Evolutionary conservation across 2,113 vertebrate species (phyloP).

Genomic region (Glaucomys volans): DNA sequence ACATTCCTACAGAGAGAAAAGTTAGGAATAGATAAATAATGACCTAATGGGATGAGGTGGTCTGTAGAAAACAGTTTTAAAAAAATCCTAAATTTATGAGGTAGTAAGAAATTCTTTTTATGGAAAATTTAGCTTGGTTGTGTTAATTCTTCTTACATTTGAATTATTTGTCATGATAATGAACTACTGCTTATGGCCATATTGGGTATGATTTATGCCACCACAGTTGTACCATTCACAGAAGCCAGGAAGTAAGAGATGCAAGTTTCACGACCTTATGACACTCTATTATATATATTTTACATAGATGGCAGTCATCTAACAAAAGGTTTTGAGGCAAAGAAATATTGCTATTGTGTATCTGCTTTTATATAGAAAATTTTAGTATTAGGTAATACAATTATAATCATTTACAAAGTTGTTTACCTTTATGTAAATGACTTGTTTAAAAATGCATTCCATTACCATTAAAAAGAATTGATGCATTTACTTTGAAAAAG

Average conservation of each 20-base stretch:
- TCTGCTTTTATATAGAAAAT: background rate
- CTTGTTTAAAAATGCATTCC: background rate
- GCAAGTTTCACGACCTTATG: background rate
- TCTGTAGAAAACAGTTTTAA: background rate
- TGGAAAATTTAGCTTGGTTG: background rate
- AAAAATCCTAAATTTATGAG: background rate
- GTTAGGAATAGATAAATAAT: background rate
- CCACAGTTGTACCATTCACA: background rate
- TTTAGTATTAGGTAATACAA: slow-evolving; percentile 5
- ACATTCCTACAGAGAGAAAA: background rate
- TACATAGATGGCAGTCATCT: background rate
- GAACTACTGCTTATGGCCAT: background rate
- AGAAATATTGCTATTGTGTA: background rate
- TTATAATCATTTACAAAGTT: background rate
- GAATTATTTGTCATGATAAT: background rate
- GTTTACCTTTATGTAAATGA: background rate
- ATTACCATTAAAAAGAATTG: background rate
- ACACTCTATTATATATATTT: background rate
- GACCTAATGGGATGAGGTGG: background rate
- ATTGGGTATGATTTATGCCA: background rate
- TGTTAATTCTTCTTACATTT: background rate
- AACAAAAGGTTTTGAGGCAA: background rate
- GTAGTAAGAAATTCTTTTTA: background rate
- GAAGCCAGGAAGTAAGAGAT: background rate
- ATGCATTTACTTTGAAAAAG: slow-evolving; percentile 24